These are phyloP conservation scores for Hemibagrus wyckioides DNA, from an alignment of 2,113 vertebrate genomes.

Conservation along the genomic window DNA sequence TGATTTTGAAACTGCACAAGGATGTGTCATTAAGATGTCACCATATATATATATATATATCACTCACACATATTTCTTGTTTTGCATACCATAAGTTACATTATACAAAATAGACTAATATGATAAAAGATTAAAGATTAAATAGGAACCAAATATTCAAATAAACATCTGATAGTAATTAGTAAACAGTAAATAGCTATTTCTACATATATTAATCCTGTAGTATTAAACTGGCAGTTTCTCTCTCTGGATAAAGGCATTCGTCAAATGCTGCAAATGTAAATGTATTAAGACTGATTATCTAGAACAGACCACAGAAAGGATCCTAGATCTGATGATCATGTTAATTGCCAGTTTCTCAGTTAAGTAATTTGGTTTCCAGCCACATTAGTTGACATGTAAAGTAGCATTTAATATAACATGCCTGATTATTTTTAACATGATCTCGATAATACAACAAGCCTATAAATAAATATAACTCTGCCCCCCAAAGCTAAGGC, in stretches of 20 bases:
- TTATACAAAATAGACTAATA: background rate
- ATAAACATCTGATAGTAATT: background rate
- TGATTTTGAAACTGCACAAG: too few relatives aligned
- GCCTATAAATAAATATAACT: background rate
- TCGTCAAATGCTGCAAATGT: too few relatives aligned
- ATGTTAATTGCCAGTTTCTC: background rate
- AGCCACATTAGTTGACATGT: background rate
- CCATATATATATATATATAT: too few relatives aligned
- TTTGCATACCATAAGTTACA: background rate
- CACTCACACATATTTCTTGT: background rate
- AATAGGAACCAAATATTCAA: background rate
- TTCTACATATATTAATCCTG: too few relatives aligned
- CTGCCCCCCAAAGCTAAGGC: background rate
- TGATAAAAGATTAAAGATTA: background rate
- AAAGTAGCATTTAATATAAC: background rate
- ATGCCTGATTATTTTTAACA: background rate
- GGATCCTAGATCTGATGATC: background rate
- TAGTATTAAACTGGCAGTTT: too few relatives aligned
- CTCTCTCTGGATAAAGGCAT: too few relatives aligned
- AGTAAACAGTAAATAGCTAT: background rate
- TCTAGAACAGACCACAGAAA: background rate
- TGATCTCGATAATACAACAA: background rate
- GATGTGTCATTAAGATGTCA: too few relatives aligned
- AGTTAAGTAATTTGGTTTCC: background rate
- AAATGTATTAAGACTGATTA: background rate